Evolutionary conservation across 2,797 vertebrate species (phyloP).

Genomic region (Limosa lapponica): DNA sequence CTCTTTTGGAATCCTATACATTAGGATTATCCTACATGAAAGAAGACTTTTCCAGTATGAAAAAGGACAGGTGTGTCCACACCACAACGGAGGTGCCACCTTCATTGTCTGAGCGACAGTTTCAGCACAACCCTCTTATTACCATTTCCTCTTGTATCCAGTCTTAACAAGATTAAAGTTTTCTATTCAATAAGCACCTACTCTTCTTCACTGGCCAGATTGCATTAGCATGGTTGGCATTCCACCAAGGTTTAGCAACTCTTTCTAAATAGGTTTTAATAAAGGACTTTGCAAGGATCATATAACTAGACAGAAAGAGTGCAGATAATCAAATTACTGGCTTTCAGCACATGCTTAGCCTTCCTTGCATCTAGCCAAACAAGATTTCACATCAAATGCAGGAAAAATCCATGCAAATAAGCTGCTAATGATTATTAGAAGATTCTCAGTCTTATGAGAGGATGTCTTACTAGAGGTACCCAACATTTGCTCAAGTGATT

Average conservation of each 20-base stretch:
- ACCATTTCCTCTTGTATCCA: conserved; percentile 54
- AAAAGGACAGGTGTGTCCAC: conserved; percentile 65
- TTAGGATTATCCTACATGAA: conserved; percentile 64
- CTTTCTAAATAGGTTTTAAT: conserved; percentile 54
- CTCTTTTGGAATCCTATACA: conserved; percentile 60
- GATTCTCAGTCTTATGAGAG: conserved; percentile 10
- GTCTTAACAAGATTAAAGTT: conserved; percentile 67
- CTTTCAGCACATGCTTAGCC: conserved; percentile 55
- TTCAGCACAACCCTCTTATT: conserved; percentile 41
- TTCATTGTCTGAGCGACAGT: conserved; percentile 49
- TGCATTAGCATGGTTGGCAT: conserved; percentile 47
- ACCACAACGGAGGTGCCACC: conserved; percentile 27
- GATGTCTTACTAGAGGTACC: conserved; percentile 41
- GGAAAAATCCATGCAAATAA: conserved; percentile 63
- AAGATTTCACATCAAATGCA: conserved; percentile 62
- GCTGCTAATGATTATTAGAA: conserved; percentile 56
- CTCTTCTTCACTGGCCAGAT: neutral
- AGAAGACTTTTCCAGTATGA: conserved; percentile 54
- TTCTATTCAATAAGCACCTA: conserved; percentile 35
- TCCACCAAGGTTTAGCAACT: conserved; percentile 51
- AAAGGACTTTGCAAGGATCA: conserved; percentile 53
- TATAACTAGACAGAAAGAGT: conserved; percentile 55
- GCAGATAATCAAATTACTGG: conserved; percentile 70
- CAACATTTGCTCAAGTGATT: conserved; percentile 32
- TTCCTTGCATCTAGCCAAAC: conserved; percentile 48